Conservation (phyloP, 2,888 invertebrate genomes). For the Trisateles emortualis region DNA sequence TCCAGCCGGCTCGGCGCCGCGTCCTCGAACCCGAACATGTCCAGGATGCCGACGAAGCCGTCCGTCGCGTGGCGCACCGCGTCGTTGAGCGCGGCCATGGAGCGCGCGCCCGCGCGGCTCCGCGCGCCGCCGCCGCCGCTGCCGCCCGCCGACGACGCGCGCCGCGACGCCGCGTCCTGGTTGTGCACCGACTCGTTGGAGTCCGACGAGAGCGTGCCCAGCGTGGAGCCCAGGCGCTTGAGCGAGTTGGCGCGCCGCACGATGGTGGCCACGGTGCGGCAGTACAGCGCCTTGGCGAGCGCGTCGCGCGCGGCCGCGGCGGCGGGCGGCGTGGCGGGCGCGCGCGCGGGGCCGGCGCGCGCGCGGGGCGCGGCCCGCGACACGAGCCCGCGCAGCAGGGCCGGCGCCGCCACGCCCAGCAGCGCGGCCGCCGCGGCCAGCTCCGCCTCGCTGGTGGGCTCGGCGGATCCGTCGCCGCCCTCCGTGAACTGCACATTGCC, state of each 20-base stretch:
- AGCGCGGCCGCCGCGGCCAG: slow-evolving; percentile 95
- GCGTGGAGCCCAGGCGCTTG: slow-evolving; percentile 93
- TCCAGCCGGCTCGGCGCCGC: slow-evolving; percentile 96
- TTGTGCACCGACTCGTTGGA: slow-evolving; percentile 97
- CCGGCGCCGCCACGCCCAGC: slow-evolving; percentile 90
- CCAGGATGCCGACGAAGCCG: slow-evolving; percentile 97
- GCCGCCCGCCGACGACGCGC: slow-evolving; percentile 93
- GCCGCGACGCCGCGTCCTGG: slow-evolving; percentile 94
- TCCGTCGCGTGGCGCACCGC: slow-evolving; percentile 97
- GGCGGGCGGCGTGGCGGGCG: slow-evolving; percentile 92
- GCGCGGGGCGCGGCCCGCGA: slow-evolving; percentile 89
- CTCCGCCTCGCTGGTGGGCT: slow-evolving; percentile 93
- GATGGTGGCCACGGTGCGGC: slow-evolving; percentile 97
- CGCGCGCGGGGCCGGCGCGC: slow-evolving; percentile 91
- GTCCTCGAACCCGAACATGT: slow-evolving; percentile 99
- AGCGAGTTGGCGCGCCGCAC: slow-evolving; percentile 97
- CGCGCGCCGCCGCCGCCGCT: slow-evolving; percentile 82
- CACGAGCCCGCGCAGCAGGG: slow-evolving; percentile 93
- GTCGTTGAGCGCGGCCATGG: slow-evolving; percentile 96
- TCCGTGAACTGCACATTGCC: slow-evolving; percentile 97
- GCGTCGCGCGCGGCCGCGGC: slow-evolving; percentile 96
- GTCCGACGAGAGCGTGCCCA: slow-evolving; percentile 95
- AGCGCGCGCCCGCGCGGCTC: slow-evolving; percentile 93
- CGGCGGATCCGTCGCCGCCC: slow-evolving; percentile 91
- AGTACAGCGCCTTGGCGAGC: slow-evolving; percentile 96